Conservation (phyloP, 2,888 invertebrate species). For the Epistrophe grossulariae region DNA sequence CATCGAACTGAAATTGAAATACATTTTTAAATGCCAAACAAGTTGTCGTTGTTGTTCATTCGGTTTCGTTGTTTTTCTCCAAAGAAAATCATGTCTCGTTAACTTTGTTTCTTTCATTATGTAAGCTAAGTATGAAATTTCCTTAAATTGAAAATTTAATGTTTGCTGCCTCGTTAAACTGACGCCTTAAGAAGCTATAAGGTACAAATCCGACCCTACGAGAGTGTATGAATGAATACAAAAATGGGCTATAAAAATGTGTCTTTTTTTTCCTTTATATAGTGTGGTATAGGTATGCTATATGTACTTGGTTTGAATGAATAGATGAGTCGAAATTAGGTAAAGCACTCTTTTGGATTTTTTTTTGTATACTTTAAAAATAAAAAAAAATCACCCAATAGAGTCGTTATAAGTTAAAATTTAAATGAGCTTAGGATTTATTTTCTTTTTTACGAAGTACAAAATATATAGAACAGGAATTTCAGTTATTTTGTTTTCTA, state of each 20-base stretch:
- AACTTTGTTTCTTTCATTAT: too few relatives aligned
- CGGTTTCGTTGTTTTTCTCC: too few relatives aligned
- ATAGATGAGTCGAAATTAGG: constrained; percentile 12
- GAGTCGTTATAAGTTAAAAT: constrained; percentile 9
- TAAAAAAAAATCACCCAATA: not conserved
- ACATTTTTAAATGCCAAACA: too few relatives aligned
- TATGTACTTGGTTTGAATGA: constrained; percentile 10
- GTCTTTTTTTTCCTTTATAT: not conserved
- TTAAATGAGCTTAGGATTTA: not conserved
- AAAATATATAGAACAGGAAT: not conserved
- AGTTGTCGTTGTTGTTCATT: too few relatives aligned
- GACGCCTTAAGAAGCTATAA: not conserved
- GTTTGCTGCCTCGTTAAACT: too few relatives aligned
- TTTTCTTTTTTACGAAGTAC: too few relatives aligned
- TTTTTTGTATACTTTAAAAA: not conserved
- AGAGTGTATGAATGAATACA: not conserved
- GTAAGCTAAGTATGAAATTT: too few relatives aligned
- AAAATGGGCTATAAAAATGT: constrained; percentile 7
- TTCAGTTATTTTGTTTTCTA: not conserved
- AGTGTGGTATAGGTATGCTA: not conserved
- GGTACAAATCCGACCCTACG: not conserved
- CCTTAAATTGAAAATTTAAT: too few relatives aligned
- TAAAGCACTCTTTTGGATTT: constrained; percentile 4
- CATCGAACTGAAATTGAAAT: too few relatives aligned
- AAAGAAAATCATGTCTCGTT: too few relatives aligned